These are phyloP conservation scores for Lytechinus pictus DNA, from an alignment of 35 echinoderm and acorn worm species.

Conservation along the genomic window DNA sequence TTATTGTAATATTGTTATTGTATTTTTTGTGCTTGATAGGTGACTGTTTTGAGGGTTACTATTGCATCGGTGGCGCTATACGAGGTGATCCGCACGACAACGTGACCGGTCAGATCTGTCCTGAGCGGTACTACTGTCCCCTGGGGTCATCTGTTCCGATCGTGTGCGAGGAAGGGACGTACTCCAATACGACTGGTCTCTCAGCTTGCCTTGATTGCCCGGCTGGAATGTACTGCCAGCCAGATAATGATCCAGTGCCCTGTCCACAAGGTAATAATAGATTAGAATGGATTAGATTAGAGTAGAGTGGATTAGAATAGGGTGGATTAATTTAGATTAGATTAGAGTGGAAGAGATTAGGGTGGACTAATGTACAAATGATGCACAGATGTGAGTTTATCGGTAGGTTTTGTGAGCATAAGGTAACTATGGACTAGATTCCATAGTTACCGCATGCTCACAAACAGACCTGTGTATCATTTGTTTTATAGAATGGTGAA, in stretches of 20 bases:
- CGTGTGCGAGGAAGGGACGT: conserved; percentile 74
- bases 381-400: no score
- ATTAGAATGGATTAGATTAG: no score
- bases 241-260: conserved; percentile 81
- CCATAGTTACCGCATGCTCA: no score
- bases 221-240: conserved; percentile 72
- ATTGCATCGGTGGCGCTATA: conserved; percentile 77
- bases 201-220: conserved; percentile 68
- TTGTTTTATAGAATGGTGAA: no score
- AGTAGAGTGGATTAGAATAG: no score
- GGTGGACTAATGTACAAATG: no score
- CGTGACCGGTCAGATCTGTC: conserved; percentile 79
- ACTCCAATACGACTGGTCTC: conserved; percentile 77
- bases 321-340: no score
- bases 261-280: conserved; percentile 78
- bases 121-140: conserved; percentile 75
- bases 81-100: conserved; percentile 78
- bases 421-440: no score
- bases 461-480: no score
- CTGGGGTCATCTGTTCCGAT: conserved; percentile 59
- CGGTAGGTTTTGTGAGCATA: no score
- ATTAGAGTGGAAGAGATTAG: no score
- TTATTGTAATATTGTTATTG: no score
- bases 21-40: conserved; percentile 47
- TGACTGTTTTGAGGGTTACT: conserved; percentile 83